phyloP scores from a whole-genome alignment of 2,797 vertebrate genomes.

The Tachyglossus aculeatus region DNA sequence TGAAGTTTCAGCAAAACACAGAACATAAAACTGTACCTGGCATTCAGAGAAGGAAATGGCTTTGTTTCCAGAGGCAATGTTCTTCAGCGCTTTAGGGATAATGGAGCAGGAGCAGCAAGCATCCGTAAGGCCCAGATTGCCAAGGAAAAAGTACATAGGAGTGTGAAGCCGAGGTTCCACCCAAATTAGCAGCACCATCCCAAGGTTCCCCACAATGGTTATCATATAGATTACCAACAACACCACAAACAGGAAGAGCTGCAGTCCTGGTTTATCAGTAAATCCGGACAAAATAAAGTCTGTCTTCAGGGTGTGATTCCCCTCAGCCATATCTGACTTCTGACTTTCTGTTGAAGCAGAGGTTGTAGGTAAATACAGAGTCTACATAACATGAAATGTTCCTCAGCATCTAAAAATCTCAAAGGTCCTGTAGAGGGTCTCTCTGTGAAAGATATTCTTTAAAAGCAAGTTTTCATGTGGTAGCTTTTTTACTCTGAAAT shows the following conservation, averaged over 20 bases:
- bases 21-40: conserved; percentile 45
- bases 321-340: conserved; percentile 10
- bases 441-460: too few species aligned
- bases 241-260: conserved; percentile 13
- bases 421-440: too few species aligned
- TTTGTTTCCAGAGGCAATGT: conserved; percentile 31
- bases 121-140: conserved; percentile 39
- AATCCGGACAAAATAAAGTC: conserved; percentile 45
- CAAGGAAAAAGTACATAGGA: conserved; percentile 44
- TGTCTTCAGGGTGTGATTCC: conserved; percentile 6
- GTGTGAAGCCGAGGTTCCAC: conserved; percentile 2
- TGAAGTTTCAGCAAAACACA: conserved; percentile 40
- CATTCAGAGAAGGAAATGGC: conserved; percentile 28
- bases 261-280: conserved; percentile 5
- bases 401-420: too few species aligned
- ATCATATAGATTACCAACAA: conserved; percentile 23
- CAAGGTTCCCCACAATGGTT: conserved; percentile 35
- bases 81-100: conserved; percentile 37
- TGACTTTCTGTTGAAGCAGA: conserved; percentile 19
- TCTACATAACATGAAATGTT: too few species aligned
- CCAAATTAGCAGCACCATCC: conserved; percentile 18
- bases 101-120: conserved; percentile 28
- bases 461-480: too few species aligned
- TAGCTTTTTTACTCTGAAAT: too few species aligned
- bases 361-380: neutral